Percentiles rank a stretch among this genome's conserved stretches.
Evolutionary conservation across 2,888 invertebrate species (phyloP).

Genomic region (Steromphala cineraria): DNA sequence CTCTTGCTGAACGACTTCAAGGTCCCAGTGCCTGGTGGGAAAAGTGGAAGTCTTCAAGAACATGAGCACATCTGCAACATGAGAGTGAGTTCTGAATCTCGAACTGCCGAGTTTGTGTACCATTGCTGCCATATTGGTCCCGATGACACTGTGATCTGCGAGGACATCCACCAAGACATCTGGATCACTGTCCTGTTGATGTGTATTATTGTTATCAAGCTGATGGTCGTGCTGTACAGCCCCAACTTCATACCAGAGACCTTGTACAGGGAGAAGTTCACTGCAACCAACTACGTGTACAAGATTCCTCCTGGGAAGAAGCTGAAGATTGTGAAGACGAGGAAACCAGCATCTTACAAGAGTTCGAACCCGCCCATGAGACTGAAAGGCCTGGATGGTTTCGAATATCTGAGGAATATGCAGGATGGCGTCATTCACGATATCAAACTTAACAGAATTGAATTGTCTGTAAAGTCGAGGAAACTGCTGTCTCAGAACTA

Average conservation of each 20-base stretch:
- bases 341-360: slow-evolving; percentile 30
- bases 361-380: slow-evolving; percentile 27
- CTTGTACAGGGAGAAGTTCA: slow-evolving; percentile 42
- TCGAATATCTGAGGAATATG: slow-evolving; percentile 38
- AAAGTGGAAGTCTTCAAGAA: slow-evolving; percentile 26
- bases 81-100: slow-evolving; percentile 23
- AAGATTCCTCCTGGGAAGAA: neutral
- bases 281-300: slow-evolving; percentile 24
- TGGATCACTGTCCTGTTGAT: slow-evolving; percentile 51
- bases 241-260: slow-evolving; percentile 54
- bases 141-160: slow-evolving; percentile 30
- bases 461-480: slow-evolving; percentile 48
- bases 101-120: slow-evolving; percentile 38
- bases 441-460: slow-evolving; percentile 34
- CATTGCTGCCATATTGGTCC: slow-evolving; percentile 35
- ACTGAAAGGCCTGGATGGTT: slow-evolving; percentile 30
- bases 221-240: slow-evolving; percentile 56
- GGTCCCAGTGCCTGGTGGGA: slow-evolving; percentile 4
- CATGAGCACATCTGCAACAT: slow-evolving; percentile 52
- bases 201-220: slow-evolving; percentile 49
- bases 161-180: slow-evolving; percentile 37
- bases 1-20: slow-evolving; percentile 57
- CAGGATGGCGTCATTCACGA: slow-evolving; percentile 32
- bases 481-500: slow-evolving; percentile 48
- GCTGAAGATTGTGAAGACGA: slow-evolving; percentile 18